Percentiles rank a stretch among this genome's conserved stretches.
Conservation (phyloP, 2,113 vertebrate species). For the Conger conger region DNA sequence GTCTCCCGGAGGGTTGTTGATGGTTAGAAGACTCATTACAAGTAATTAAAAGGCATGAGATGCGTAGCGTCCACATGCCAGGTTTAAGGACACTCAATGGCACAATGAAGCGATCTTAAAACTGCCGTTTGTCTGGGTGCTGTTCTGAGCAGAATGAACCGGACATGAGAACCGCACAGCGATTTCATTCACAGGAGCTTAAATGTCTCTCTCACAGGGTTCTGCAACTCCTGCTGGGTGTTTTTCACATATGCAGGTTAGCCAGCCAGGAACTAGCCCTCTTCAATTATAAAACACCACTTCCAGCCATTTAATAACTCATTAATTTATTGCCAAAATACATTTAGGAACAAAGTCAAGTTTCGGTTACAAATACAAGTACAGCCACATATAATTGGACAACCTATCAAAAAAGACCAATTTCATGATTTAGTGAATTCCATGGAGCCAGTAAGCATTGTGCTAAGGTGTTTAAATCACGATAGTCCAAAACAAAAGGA, state of each 20-base stretch:
- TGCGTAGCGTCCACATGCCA: too few relatives aligned
- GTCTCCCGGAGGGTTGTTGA: too few relatives aligned
- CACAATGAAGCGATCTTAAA: too few relatives aligned
- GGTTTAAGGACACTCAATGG: too few relatives aligned
- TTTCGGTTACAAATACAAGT: neutral
- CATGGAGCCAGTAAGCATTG: neutral
- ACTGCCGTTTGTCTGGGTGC: too few relatives aligned
- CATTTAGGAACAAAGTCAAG: neutral
- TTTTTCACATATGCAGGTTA: neutral
- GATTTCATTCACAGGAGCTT: too few relatives aligned
- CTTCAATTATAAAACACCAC: neutral
- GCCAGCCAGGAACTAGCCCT: neutral
- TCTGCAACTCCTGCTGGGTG: too few relatives aligned
- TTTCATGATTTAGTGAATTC: neutral
- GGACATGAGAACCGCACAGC: too few relatives aligned
- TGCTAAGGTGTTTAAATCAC: neutral
- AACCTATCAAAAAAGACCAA: neutral
- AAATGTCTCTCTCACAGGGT: too few relatives aligned
- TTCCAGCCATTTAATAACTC: neutral
- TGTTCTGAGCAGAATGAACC: too few relatives aligned
- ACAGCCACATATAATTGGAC: neutral
- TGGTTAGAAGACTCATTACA: too few relatives aligned
- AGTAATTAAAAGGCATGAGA: too few relatives aligned
- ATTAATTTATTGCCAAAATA: neutral
- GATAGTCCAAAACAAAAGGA: neutral